Percentiles rank a stretch among this genome's conserved stretches.
Evolutionary conservation across 1,140 invertebrate genomes (phyloP).

Genomic region (Ceratosolen solmsi): DNA sequence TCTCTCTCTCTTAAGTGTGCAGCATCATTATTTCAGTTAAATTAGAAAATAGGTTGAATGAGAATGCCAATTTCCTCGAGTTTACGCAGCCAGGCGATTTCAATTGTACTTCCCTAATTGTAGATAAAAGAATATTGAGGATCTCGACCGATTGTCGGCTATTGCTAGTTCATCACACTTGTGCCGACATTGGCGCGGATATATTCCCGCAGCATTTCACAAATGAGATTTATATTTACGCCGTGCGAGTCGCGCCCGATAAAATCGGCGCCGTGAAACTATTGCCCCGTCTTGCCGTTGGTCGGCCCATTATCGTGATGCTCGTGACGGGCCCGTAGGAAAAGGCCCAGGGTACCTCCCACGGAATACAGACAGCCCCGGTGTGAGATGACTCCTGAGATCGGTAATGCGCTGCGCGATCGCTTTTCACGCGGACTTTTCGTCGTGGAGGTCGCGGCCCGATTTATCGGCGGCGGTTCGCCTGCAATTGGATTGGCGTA

Average conservation of each 20-base stretch:
- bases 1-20: no score
- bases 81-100: no score
- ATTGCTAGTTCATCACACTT: not conserved
- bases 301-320: not conserved
- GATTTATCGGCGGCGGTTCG: not conserved
- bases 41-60: no score
- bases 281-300: not conserved
- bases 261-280: constrained; percentile 17
- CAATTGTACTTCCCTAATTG: not conserved
- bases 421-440: not conserved
- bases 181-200: not conserved
- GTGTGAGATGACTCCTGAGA: not conserved
- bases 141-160: no score
- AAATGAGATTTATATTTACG: constrained; percentile 25
- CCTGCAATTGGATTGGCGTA: no score
- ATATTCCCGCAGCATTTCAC: constrained; percentile 2
- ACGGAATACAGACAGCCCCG: not conserved
- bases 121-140: constrained; percentile 7
- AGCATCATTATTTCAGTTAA: no score
- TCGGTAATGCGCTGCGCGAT: not conserved
- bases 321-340: constrained; percentile 15
- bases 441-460: not conserved
- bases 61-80: no score
- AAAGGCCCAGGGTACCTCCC: constrained; percentile 13
- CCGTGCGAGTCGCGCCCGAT: constrained; percentile 10